These are phyloP conservation scores for Panthera leo DNA, from an alignment of 2,113 vertebrate species.

Conservation along the genomic window DNA sequence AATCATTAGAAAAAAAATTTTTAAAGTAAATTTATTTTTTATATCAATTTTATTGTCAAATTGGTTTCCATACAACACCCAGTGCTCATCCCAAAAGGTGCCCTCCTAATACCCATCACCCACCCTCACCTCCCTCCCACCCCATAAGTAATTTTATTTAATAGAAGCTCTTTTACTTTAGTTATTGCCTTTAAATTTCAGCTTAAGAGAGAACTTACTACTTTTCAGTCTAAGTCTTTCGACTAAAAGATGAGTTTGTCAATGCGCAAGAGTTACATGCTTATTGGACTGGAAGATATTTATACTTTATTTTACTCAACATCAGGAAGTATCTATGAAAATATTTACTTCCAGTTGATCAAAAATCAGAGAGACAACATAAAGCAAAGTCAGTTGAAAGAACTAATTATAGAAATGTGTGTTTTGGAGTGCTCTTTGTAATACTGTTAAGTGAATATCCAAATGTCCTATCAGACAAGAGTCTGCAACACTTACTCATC, in stretches of 20 bases:
- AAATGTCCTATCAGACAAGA: neutral
- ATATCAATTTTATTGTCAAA: too few species aligned
- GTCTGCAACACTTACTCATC: neutral
- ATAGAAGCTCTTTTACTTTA: conserved; percentile 1
- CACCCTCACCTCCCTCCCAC: too few species aligned
- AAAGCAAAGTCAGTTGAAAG: conserved; percentile 22
- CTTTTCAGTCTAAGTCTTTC: conserved; percentile 27
- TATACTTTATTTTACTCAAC: neutral
- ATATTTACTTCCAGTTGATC: conserved; percentile 38
- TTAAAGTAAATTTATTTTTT: too few species aligned
- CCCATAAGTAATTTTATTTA: conserved; percentile 23
- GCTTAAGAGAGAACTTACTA: conserved; percentile 42
- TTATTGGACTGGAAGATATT: conserved; percentile 23
- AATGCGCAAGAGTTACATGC: neutral
- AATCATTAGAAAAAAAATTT: too few species aligned
- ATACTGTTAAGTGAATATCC: neutral
- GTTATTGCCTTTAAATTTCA: conserved; percentile 20
- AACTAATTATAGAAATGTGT: neutral
- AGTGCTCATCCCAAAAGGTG: too few species aligned
- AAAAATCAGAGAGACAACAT: conserved; percentile 29
- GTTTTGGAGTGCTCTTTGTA: neutral
- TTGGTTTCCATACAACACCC: too few species aligned
- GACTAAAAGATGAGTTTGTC: conserved; percentile 35
- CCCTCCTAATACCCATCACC: too few species aligned
- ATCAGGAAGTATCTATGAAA: neutral